Conservation (phyloP, 2,888 invertebrate species). For the Harpalus rubripes region DNA sequence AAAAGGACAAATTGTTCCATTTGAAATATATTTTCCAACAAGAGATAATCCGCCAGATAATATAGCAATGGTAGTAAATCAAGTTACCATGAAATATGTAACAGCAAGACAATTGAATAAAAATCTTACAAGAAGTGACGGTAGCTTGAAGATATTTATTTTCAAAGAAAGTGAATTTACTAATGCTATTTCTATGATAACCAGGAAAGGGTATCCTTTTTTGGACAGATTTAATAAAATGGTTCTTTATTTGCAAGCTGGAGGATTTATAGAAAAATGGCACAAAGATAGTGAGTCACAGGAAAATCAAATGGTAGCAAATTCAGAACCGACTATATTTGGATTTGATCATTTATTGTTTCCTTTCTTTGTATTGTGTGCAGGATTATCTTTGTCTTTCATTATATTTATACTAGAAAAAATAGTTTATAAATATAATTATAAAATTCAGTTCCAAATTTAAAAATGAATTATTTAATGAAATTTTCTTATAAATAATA, state of each 20-base stretch:
- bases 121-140: conserved; percentile 29
- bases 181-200: conserved; percentile 27
- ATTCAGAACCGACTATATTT: conserved; percentile 22
- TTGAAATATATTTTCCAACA: conserved; percentile 15
- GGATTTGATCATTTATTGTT: conserved; percentile 10
- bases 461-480: neutral
- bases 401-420: conserved; percentile 41
- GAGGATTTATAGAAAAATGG: conserved; percentile 45
- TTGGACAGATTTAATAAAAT: conserved; percentile 53
- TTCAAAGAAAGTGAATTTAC: conserved; percentile 48
- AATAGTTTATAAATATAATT: neutral
- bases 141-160: conserved; percentile 11
- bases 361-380: conserved; percentile 16
- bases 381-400: conserved; percentile 29
- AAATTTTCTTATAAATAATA: neutral
- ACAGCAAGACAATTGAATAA: conserved; percentile 6
- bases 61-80: conserved; percentile 23
- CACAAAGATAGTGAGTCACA: conserved; percentile 11
- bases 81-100: conserved; percentile 23
- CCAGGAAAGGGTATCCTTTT: conserved; percentile 51
- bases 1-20: neutral
- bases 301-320: neutral
- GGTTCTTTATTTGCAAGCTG: neutral
- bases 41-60: neutral
- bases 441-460: neutral